Conservation (phyloP, 2,888 invertebrate species). For the Matsumyia berberina region DNA sequence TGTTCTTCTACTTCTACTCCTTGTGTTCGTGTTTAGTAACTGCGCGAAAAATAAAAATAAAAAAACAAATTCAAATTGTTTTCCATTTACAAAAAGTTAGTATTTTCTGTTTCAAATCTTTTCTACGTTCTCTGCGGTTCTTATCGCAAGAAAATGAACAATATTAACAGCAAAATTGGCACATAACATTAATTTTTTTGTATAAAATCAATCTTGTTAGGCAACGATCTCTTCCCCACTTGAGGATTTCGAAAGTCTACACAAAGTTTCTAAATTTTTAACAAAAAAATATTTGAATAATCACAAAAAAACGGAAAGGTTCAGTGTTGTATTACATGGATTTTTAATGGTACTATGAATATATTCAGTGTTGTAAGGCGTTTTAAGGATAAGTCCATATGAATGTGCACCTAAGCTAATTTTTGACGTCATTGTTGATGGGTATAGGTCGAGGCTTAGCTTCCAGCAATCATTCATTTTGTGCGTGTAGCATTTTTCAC, state of each 20-base stretch:
- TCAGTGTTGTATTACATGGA: slow-evolving; percentile 14
- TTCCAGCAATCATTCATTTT: no score
- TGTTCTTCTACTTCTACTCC: slow-evolving; percentile 70
- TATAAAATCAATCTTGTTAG: slow-evolving; percentile 40
- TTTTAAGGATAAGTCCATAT: no score
- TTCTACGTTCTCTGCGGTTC: slow-evolving; percentile 28
- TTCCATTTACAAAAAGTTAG: slow-evolving; percentile 74
- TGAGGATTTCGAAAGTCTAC: slow-evolving; percentile 67
- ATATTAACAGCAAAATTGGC: slow-evolving; percentile 46
- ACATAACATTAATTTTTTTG: slow-evolving; percentile 14
- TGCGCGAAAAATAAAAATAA: slow-evolving; percentile 58
- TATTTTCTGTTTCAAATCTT: slow-evolving; percentile 64
- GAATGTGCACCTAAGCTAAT: no score
- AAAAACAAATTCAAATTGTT: slow-evolving; percentile 67
- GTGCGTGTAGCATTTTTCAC: no score
- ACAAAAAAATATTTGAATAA: not conserved
- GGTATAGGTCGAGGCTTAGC: no score
- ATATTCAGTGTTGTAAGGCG: slow-evolving; percentile 10
- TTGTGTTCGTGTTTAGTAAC: slow-evolving; percentile 69
- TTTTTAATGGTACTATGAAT: not conserved
- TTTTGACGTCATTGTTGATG: no score
- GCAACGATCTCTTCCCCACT: slow-evolving; percentile 57
- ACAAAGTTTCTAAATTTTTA: slow-evolving; percentile 46
- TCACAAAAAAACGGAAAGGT: not conserved
- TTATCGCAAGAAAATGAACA: slow-evolving; percentile 7